Evolutionary conservation across 92 coral and sea anemone genomes (phyloP), one percentile per base, ranked within the genome.

Genomic region (Micromussa lordhowensis): DNA sequence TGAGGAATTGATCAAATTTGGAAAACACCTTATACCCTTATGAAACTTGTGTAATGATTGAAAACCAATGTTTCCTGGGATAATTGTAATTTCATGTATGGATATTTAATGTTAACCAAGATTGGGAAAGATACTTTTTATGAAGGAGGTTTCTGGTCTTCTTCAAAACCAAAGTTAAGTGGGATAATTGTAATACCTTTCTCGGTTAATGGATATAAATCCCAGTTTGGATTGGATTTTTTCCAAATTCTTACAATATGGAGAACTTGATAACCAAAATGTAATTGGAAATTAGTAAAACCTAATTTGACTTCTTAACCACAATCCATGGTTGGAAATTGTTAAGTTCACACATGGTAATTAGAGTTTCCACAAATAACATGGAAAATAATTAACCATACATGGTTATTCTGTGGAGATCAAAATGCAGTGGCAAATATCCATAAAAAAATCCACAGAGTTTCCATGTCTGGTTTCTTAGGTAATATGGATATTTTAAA

Each of bases 201-300:
- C 0, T 78, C 5, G 68, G 38, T 78, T 28, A 53, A 49, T 78
- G 81, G 12, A 78, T 28, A 78, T 13, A 49, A 49, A 4, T 53
- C 81, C 81, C 35, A 77, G 81, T 77, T 26, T 77, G 81, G 81
- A 49, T 51, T 77, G 11, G 26, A 13, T 6, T 14, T 77, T 51
- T 77, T 26, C 63, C 66, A 53, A 48, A 40, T 48, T 77, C 3
- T 77, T 28, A 48, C 38, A 77, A 53, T 49, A 5, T 77, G 81
- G 81, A 77, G 22, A 77, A 77, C 81, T 77, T 77, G 64, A 77
- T 77, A 77, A 77, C 61, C 81, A 77, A 75, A 61, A 9, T 61
- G 28, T 3, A 0, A 29, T 21, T 61, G 68, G 5, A 61, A 61
- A 61, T 61, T 61, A 22, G 68, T 61, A 4, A 61, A 61, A 61